These are phyloP conservation scores for Luscinia megarhynchos DNA, from an alignment of 2,797 vertebrate species.

Conservation along the genomic window DNA sequence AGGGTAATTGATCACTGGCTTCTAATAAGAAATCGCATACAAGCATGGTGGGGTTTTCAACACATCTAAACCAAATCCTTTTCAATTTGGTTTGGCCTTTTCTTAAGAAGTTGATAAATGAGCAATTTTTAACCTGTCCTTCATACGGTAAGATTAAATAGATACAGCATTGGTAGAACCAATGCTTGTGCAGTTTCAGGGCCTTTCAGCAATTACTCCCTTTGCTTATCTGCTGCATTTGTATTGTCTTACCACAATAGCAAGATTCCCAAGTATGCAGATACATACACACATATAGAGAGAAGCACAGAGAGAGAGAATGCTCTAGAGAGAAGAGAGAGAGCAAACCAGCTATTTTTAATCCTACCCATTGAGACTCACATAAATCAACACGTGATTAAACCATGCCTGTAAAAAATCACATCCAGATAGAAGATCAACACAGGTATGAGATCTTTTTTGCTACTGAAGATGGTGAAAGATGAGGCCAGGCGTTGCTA, in stretches of 20 bases:
- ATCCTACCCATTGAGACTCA: not conserved
- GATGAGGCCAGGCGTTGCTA: not conserved
- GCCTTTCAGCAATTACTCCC: not conserved
- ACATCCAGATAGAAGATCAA: not conserved
- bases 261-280: not conserved
- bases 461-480: not conserved
- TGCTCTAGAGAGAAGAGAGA: not conserved
- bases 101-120: slow-evolving; percentile 1
- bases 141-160: not conserved
- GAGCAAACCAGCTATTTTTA: not conserved
- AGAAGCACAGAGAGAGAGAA: not conserved
- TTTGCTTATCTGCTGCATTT: not conserved
- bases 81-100: slow-evolving; percentile 5
- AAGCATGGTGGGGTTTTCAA: not conserved
- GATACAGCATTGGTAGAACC: not conserved
- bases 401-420: not conserved
- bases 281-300: not conserved
- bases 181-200: not conserved
- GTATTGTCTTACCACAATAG: not conserved
- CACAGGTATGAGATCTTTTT: not conserved
- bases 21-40: not conserved
- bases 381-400: not conserved
- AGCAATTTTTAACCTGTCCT: not conserved
- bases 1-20: not conserved
- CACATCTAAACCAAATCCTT: not conserved